phyloP scores from a whole-genome alignment of 2,888 invertebrate species.

The Hydriomena furcata region DNA sequence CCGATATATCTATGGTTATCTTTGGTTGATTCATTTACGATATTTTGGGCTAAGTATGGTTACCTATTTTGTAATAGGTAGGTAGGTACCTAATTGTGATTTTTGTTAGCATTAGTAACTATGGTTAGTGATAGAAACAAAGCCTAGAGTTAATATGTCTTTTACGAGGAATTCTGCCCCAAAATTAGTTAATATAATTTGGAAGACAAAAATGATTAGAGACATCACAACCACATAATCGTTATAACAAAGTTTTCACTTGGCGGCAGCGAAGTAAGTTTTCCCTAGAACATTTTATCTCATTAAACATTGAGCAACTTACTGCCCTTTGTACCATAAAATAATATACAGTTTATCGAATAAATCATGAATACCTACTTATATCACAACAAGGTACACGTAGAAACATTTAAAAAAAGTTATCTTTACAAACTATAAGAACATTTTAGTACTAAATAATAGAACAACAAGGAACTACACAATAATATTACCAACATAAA shows the following conservation, averaged over 20 bases:
- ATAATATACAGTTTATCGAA: constrained; percentile 61
- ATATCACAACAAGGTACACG: constrained; percentile 79
- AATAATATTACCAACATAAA: constrained; percentile 78
- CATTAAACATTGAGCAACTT: constrained; percentile 63
- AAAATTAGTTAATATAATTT: constrained; percentile 63
- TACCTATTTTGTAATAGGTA: constrained; percentile 7
- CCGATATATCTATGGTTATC: no score
- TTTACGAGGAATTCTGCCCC: constrained; percentile 79
- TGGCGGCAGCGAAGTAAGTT: constrained; percentile 48
- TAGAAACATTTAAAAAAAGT: constrained; percentile 47
- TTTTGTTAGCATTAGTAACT: constrained; percentile 54
- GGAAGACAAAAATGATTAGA: constrained; percentile 71
- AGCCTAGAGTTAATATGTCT: constrained; percentile 69
- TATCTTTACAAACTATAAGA: constrained; percentile 12
- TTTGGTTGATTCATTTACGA: not conserved
- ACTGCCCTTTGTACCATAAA: constrained; percentile 70
- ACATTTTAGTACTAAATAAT: constrained; percentile 50
- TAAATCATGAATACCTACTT: constrained; percentile 67
- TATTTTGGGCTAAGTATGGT: not conserved
- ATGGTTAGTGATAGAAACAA: constrained; percentile 43
- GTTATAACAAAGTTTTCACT: constrained; percentile 52
- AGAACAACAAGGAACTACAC: constrained; percentile 71
- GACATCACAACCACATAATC: constrained; percentile 75
- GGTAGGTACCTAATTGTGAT: no score
- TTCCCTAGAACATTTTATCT: constrained; percentile 35